Conservation (phyloP, 2,888 invertebrate species). For the Pristionchus entomophagus region DNA sequence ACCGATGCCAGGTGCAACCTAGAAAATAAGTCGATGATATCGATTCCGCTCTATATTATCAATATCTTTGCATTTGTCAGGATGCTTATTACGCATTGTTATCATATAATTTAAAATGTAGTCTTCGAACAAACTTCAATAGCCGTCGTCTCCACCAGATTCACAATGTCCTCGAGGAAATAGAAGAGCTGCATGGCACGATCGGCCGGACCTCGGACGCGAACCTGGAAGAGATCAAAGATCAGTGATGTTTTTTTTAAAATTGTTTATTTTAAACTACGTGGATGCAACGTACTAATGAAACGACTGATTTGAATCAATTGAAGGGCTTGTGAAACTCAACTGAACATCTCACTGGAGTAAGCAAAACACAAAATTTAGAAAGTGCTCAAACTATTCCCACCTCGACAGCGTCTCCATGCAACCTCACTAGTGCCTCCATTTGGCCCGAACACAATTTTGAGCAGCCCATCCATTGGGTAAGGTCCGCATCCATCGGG, state of each 20-base stretch:
- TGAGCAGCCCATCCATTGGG: slow-evolving; percentile 81
- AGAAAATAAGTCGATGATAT: too few relatives aligned
- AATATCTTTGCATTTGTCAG: too few relatives aligned
- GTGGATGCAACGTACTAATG: too few relatives aligned
- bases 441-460: slow-evolving; percentile 83
- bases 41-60: too few relatives aligned
- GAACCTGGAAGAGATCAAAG: slow-evolving; percentile 71
- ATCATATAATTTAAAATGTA: too few relatives aligned
- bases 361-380: too few relatives aligned
- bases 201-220: slow-evolving; percentile 77
- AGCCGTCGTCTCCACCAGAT: slow-evolving; percentile 80
- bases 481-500: slow-evolving; percentile 82
- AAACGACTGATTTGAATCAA: background rate
- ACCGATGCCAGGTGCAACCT: slow-evolving; percentile 84
- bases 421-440: slow-evolving; percentile 82
- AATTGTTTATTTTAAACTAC: background rate
- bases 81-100: too few relatives aligned
- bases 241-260: background rate
- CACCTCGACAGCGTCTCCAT: slow-evolving; percentile 65
- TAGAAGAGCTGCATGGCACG: slow-evolving; percentile 79
- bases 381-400: background rate
- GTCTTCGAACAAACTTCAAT: too few relatives aligned
- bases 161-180: slow-evolving; percentile 82
- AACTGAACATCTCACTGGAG: background rate
- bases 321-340: background rate